These are phyloP conservation scores for Drosophila arawakana DNA, from an alignment of 1,140 invertebrate species.

Conservation along the genomic window DNA sequence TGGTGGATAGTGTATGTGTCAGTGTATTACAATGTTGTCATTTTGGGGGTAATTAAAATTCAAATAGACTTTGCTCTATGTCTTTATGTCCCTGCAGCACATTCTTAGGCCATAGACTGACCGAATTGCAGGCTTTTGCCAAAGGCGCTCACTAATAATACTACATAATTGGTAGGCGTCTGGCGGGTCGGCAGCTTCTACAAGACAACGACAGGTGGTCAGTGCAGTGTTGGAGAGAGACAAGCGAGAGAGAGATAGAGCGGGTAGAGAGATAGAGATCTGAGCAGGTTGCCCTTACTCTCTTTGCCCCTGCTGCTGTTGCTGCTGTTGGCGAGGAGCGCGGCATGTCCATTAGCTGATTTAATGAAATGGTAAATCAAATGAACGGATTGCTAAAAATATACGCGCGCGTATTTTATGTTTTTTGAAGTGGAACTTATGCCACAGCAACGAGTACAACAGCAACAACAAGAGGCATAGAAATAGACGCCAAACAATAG, in stretches of 20 bases:
- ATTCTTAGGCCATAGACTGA: constrained; percentile 30
- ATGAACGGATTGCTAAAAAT: constrained; percentile 80
- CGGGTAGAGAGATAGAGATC: constrained; percentile 40
- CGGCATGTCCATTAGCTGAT: constrained; percentile 78
- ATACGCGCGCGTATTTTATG: constrained; percentile 77
- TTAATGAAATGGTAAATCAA: constrained; percentile 83
- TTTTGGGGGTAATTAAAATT: constrained; percentile 32
- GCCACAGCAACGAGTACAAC: constrained; percentile 56
- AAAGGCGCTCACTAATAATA: constrained; percentile 8
- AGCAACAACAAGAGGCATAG: constrained; percentile 22
- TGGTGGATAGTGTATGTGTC: constrained; percentile 1
- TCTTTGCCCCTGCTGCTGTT: background rate
- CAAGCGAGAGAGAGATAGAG: constrained; percentile 7
- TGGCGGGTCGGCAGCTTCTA: constrained; percentile 54
- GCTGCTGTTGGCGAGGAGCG: constrained; percentile 23
- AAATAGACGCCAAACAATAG: constrained; percentile 67
- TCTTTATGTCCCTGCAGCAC: constrained; percentile 8
- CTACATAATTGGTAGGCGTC: constrained; percentile 74
- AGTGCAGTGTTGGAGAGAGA: constrained; percentile 19
- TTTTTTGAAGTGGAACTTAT: constrained; percentile 82
- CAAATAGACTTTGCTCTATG: constrained; percentile 10
- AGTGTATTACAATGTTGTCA: constrained; percentile 17
- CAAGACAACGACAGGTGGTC: constrained; percentile 80
- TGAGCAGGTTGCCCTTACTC: constrained; percentile 60
- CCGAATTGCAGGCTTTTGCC: constrained; percentile 42